Base-by-base conservation (phyloP, 1,140 invertebrate species). In the Heterodera carotae region DNA sequence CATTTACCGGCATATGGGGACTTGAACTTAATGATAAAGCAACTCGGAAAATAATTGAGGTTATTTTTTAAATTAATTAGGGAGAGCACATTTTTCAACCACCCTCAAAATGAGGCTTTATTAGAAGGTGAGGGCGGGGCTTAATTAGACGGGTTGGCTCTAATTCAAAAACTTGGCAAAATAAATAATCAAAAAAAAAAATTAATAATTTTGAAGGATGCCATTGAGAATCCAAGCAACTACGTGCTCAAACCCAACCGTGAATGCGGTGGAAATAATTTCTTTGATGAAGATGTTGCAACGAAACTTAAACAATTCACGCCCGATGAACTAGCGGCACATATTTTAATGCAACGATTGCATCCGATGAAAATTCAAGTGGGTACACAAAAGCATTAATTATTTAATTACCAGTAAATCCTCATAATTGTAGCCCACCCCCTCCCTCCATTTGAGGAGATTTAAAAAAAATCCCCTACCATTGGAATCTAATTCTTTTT, bases 341-440 rank as follows among this genome's bases (percentile, higher is more conserved):
- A 56, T 22, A 56, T 56, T 22, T 56, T 56, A 56, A 56, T 56
- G 48, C 48, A 56, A 56, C 48, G 48, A 56, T 56, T 56, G 48
- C 48, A 56, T 56, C 48, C 48, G 48, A 22, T 56, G 48, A 12
- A 56, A 56, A 5, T n/a, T 56, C 15, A 56, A 22, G 48, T 56
- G 48, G 48, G 48, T 53, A n/a, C n/a, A n/a, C n/a, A n/a, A n/a
- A n/a, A n/a, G n/a, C n/a, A n/a, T n/a, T n/a, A n/a, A n/a, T n/a
- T n/a, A n/a, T n/a, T n/a, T n/a, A n/a, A n/a, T n/a, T n/a, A n/a
- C n/a, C n/a, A n/a, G n/a, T n/a, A n/a, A n/a, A n/a, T n/a, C n/a
- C n/a, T n/a, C n/a, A n/a, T n/a, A n/a, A n/a, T n/a, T n/a, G n/a
- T n/a, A n/a, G n/a, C n/a, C n/a, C n/a, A n/a, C n/a, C n/a, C n/a